Conservation (phyloP, 2,888 invertebrate species). For the Drosophila suboccidentalis region DNA sequence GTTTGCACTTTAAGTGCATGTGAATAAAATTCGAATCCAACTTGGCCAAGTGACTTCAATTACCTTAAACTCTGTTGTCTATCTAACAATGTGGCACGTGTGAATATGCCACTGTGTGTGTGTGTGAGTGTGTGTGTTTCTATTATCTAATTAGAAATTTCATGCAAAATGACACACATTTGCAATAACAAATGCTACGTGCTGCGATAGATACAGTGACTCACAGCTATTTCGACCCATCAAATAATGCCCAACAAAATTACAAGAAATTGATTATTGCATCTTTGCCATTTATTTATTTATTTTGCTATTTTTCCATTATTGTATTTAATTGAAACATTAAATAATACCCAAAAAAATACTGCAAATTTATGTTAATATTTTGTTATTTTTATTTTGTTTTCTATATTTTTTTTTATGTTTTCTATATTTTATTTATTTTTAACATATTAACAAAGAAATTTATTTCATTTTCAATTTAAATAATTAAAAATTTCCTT, state of each 20-base stretch:
- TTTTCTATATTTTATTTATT: too few relatives aligned
- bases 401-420: too few relatives aligned
- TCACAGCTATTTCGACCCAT: background rate
- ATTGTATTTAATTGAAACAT: too few relatives aligned
- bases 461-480: too few relatives aligned
- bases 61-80: background rate
- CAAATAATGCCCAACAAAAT: too few relatives aligned
- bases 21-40: slow-evolving; percentile 40
- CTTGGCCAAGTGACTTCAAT: background rate
- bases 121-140: slow-evolving; percentile 40
- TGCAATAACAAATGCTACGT: slow-evolving; percentile 72
- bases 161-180: slow-evolving; percentile 66
- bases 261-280: too few relatives aligned
- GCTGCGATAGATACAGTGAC: slow-evolving; percentile 42
- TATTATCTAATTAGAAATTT: slow-evolving; percentile 70
- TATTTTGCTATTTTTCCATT: too few relatives aligned
- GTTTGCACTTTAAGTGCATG: slow-evolving; percentile 19
- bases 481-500: background rate
- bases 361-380: too few relatives aligned
- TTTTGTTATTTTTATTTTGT: too few relatives aligned
- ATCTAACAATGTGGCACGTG: slow-evolving; percentile 35
- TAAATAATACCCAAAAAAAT: too few relatives aligned
- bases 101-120: slow-evolving; percentile 25
- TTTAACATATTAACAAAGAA: too few relatives aligned
- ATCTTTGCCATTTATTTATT: too few relatives aligned